Percentiles rank a stretch among this genome's conserved stretches.
Conservation (phyloP, 2,113 vertebrate genomes). For the Phalacrocorax aristotelis region DNA sequence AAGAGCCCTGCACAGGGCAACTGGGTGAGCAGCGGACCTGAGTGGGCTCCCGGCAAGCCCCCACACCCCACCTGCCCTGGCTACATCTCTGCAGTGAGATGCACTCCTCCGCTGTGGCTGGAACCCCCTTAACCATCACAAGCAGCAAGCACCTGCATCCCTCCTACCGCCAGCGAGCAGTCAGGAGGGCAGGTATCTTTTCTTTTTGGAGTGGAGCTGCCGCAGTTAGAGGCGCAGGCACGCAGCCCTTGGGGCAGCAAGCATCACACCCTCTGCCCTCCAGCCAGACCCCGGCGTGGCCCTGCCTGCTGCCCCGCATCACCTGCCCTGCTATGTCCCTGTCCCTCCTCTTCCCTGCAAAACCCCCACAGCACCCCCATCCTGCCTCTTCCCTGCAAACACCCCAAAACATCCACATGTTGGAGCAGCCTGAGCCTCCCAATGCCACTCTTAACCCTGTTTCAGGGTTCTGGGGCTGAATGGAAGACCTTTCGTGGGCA, state of each 20-base stretch:
- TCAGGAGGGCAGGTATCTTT: not conserved
- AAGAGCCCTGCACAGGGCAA: not conserved
- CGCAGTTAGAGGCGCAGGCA: fast-evolving
- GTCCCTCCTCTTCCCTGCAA: not conserved
- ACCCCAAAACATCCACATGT: fast-evolving
- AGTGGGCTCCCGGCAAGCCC: not conserved
- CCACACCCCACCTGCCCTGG: fast-evolving
- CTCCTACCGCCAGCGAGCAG: not conserved
- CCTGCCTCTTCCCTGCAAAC: not conserved
- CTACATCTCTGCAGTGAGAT: too few relatives aligned
- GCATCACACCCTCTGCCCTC: not conserved
- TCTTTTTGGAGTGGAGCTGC: not conserved
- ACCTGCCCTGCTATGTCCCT: fast-evolving
- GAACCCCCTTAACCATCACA: not conserved
- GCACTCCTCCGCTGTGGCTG: fast-evolving
- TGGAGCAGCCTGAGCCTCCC: not conserved
- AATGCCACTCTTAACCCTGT: not conserved
- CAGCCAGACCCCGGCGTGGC: not conserved
- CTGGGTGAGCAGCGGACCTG: not conserved
- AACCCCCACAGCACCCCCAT: fast-evolving
- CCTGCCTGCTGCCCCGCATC: not conserved
- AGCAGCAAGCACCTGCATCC: not conserved
- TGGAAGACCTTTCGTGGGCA: not conserved
- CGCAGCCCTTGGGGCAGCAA: fast-evolving
- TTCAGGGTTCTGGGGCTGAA: not conserved